Evolutionary conservation across 2,113 vertebrate genomes (phyloP), one percentile per base, ranked within the genome.

Genomic region (Plotosus lineatus): DNA sequence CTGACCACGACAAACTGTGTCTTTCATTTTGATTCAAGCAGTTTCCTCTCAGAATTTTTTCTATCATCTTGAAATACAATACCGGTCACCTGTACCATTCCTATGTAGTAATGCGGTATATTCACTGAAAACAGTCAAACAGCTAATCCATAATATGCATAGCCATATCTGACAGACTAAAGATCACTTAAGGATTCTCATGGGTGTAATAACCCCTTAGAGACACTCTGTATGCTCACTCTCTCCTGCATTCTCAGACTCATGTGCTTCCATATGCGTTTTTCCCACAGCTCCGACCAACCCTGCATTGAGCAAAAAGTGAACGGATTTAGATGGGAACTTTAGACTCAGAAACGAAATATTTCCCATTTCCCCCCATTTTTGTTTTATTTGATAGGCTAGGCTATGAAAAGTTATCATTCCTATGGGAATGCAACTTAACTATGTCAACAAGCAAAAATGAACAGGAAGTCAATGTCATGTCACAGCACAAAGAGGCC

Each of bases 141-240:
- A 73, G 69, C 46, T 31, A n/a, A 78, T 31, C 3, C 2, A 69
- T 31, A 55, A 21, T 40, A 78, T 23, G n/a, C 19, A 3, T 26
- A 58, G n/a, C 8, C 63, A 78, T 68, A 17, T 68, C 14, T 69
- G 48, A 44, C 36, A 44, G 58, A 42, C 40, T 46, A 12, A 66
- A 1, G 9, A 68, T 55, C 50, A 28, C 17, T 23, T 4, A 11
- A 44, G n/a, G 7, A 23, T 79, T 26, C 65, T 44, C 77, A 79
- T 23, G 66, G 77, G 61, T 38, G 8, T 71, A 56, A 42, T 69
- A 56, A 79, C 28, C 51, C 66, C 73, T 36, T 73, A 15, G 51
- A 75, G 26, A 42, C 26, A 3, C 28, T 75, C 38, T 14, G 42
- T 31, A 44, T 60, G 55, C 60, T 75, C 40, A 36, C 40, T 40